Base-by-base conservation (phyloP, 2,797 vertebrate genomes). In the Sphenopsis melanotis region DNA sequence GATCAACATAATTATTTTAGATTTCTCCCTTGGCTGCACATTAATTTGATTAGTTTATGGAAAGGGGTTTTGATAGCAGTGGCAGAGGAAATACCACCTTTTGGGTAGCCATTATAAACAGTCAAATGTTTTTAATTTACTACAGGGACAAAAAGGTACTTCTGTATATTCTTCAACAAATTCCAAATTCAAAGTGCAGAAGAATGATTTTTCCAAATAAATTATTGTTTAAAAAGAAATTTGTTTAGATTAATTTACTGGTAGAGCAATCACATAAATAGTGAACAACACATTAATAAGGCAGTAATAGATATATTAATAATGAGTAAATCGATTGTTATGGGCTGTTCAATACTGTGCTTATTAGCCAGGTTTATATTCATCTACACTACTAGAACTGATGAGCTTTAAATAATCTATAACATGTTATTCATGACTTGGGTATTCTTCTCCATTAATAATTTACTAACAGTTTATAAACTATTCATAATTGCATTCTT, bases 391-490 rank as follows among this genome's bases (percentile, higher is more conserved):
- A 21, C 52, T 32, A 88, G 59, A 88, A 91, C 24, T 91, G 83
- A 87, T 91, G 77, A 3, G 41, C 52, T 95, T 96, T 95, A 94
- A 95, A 96, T 96, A 93, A 96, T 93, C 96, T 92, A 95, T 92
- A 97, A 90, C 87, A 34, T 79, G 77, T 89, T 95, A 91, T 94
- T 95, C 90, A 91, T 89, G 42, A 82, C 56, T 93, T 72, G 56
- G 88, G 68, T 60, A 92, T 94, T 93, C 85, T 94, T 89, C 71
- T 42, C n/a, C 61, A 91, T 94, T 91, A 94, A 94, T 96, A 94
- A 96, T 95, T 94, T 93, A 96, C 12, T 44, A 94, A 80, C 30
- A 36, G 74, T 89, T 94, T 91, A 95, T 95, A 94, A 96, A 95
- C 80, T 96, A 96, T 95, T 97, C 66, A 94, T 95, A 94, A 94